Percentiles rank a stretch among this genome's conserved stretches.
Conservation (phyloP, 2,888 invertebrate species). For the Hirtodrosophila alboralis region DNA sequence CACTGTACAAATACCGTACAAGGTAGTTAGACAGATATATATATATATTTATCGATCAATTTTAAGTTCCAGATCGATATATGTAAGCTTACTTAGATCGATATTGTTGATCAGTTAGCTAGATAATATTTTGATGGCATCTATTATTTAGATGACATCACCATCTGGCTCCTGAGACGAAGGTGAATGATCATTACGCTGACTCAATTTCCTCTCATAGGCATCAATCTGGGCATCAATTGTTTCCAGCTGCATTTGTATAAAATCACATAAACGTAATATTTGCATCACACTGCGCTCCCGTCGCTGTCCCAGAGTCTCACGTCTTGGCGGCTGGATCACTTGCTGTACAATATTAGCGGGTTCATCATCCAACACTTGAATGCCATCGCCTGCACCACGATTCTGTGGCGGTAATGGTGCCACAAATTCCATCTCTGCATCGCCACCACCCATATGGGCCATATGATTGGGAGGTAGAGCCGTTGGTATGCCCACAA, state of each 20-base stretch:
- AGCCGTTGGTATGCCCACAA: conserved; percentile 39
- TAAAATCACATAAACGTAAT: conserved; percentile 29
- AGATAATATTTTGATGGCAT: too few relatives aligned
- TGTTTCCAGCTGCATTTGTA: conserved; percentile 32
- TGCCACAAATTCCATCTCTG: conserved; percentile 20
- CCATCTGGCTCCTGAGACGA: conserved; percentile 43
- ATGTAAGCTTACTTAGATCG: too few relatives aligned
- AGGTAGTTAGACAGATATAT: too few relatives aligned
- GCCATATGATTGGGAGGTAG: conserved; percentile 23
- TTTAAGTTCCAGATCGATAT: too few relatives aligned
- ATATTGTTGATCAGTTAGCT: too few relatives aligned
- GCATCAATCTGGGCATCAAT: conserved; percentile 31
- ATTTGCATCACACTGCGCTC: conserved; percentile 43
- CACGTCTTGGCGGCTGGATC: conserved; percentile 40
- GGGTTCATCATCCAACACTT: neutral
- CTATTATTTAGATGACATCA: conserved; percentile 42
- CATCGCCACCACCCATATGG: conserved; percentile 50
- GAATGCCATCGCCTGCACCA: conserved; percentile 39
- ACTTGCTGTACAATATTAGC: conserved; percentile 3
- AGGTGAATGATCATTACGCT: conserved; percentile 2
- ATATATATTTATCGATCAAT: too few relatives aligned
- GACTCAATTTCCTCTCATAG: conserved; percentile 27
- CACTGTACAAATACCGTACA: too few relatives aligned
- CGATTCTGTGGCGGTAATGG: conserved; percentile 21
- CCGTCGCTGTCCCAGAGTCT: conserved; percentile 38